Evolutionary conservation across 2,888 invertebrate species (phyloP).

Genomic region (Cataglyphis albicans): DNA sequence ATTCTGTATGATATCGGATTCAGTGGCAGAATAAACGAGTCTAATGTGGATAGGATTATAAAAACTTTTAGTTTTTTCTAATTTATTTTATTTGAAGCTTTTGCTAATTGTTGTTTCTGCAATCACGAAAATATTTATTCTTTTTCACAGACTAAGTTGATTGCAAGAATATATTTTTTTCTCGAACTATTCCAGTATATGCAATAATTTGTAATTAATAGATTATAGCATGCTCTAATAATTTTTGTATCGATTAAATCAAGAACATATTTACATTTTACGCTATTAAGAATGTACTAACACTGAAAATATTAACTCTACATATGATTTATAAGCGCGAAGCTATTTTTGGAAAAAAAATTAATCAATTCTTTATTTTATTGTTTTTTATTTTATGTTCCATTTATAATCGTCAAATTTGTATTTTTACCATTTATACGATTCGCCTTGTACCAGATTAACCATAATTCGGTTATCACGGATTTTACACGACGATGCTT

Average conservation of each 20-base stretch:
- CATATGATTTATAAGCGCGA: neutral
- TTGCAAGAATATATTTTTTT: neutral
- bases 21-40: constrained; percentile 2
- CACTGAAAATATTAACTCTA: neutral
- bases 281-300: too few species aligned
- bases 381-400: neutral
- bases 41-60: neutral
- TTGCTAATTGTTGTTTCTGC: neutral
- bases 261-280: neutral
- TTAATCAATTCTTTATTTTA: neutral
- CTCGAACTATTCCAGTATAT: neutral
- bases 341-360: neutral
- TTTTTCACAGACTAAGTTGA: neutral
- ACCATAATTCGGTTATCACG: constrained; percentile 29
- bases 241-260: constrained; percentile 24
- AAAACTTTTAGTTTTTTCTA: neutral
- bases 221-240: neutral
- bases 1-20: constrained; percentile 4
- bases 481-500: neutral
- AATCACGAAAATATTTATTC: neutral
- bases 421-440: neutral
- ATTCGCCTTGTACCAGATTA: neutral
- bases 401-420: neutral
- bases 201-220: neutral
- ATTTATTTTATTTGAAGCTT: neutral